Conservation (phyloP, 53 echinoderm and acorn worm genomes). For the Paracentrotus lividus region DNA sequence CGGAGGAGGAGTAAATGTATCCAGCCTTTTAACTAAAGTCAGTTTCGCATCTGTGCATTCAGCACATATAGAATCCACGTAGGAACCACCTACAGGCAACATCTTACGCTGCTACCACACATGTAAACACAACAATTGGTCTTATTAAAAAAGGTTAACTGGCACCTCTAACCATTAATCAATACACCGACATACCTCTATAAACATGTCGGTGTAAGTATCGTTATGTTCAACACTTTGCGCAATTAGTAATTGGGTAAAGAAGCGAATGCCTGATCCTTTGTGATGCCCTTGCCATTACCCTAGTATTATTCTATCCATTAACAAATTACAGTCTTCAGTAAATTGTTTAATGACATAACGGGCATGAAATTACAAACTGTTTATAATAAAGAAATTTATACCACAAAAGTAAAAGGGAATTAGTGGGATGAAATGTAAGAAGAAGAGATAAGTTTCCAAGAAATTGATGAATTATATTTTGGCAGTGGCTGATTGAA, state of each 20-base stretch:
- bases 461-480: too few relatives aligned
- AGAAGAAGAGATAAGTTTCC: too few relatives aligned
- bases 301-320: too few relatives aligned
- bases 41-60: neutral
- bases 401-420: too few relatives aligned
- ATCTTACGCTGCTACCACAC: neutral
- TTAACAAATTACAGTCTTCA: too few relatives aligned
- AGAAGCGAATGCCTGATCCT: neutral
- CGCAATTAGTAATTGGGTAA: constrained; percentile 7
- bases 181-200: neutral
- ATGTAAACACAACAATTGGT: constrained; percentile 10
- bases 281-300: too few relatives aligned
- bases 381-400: too few relatives aligned
- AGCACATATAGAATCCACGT: neutral
- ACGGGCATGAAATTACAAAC: too few relatives aligned
- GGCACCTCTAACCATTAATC: neutral
- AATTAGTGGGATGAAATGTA: too few relatives aligned
- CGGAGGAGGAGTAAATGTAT: too few relatives aligned
- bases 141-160: neutral
- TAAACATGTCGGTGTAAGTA: neutral
- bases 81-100: neutral
- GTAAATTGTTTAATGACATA: too few relatives aligned
- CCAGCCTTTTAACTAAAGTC: neutral
- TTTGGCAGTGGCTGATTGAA: too few relatives aligned
- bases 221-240: neutral